Base-by-base conservation (phyloP, 2,113 vertebrate genomes). In the Burhinus oedicnemus region DNA sequence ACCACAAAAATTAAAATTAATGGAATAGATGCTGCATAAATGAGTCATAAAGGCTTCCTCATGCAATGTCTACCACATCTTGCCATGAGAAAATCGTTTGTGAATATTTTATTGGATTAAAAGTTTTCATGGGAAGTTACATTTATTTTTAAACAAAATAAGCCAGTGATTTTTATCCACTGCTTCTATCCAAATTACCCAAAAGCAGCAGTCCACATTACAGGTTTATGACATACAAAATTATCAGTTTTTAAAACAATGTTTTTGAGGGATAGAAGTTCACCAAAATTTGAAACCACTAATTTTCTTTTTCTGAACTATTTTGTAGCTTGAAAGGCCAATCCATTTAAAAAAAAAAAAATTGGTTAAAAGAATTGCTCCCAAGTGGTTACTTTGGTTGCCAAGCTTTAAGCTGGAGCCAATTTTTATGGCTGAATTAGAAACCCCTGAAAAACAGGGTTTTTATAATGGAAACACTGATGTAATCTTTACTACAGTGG, bases 271-370 rank as follows among this genome's bases (percentile, higher is more conserved):
- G 96, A 84, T 97, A 97, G 83, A 95, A 93, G 94, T 85, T 96
- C 96, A 96, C 90, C 93, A 98, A 97, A 96, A 98, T 97, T 97
- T 95, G 95, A 98, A 98, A 98, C 97, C 97, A 96, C 97, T 97
- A 95, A 96, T 96, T 97, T 97, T 97, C 94, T 97, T 97, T 96
- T 89, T 95, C 78, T 90, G 66, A 81, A 93, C 90, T 97, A 68
- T 68, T 97, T 92, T 96, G 85, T 96, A 97, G 93, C 85, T 97
- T 95, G 90, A 97, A 97, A 97, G 92, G 29, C 85, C 86, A 97
- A 96, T 83, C 80, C 12, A 40, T 89, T 91, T 4, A 5, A 86
- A 95, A 95, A 97, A 97, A 96, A 91, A 86, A 54, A 71, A 83
- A 62, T 9, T 79, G 40, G 91, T 97, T 97, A 89, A 75, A 97